Percentiles rank a stretch among this genome's conserved stretches.
Evolutionary conservation across 2,888 invertebrate genomes (phyloP).

Genomic region (Bhutanitis thaidina): DNA sequence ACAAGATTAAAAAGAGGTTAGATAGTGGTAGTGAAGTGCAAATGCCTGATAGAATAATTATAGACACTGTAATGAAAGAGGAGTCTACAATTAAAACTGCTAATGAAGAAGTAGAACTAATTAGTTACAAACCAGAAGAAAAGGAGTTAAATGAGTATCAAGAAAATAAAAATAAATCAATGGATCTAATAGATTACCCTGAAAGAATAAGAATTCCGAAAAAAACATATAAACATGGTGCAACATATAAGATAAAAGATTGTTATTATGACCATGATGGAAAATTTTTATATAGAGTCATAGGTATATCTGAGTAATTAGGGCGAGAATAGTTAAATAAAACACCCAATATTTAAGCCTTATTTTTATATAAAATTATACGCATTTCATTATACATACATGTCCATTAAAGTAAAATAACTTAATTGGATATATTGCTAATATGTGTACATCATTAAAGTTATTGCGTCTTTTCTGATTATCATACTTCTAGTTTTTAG

Average conservation of each 20-base stretch:
- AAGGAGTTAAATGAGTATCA: slow-evolving; percentile 38
- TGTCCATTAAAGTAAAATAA: slow-evolving; percentile 58
- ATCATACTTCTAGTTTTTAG: slow-evolving; percentile 19
- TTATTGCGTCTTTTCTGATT: slow-evolving; percentile 27
- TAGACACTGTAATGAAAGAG: slow-evolving; percentile 37
- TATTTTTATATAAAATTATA: slow-evolving; percentile 74
- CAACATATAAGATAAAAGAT: slow-evolving; percentile 87
- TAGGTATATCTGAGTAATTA: slow-evolving; percentile 78
- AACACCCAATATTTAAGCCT: slow-evolving; percentile 55
- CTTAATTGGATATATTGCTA: slow-evolving; percentile 33
- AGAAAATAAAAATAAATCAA: slow-evolving; percentile 36
- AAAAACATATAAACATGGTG: slow-evolving; percentile 80
- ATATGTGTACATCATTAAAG: slow-evolving; percentile 28
- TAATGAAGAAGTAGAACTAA: slow-evolving; percentile 43
- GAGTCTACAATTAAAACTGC: slow-evolving; percentile 21
- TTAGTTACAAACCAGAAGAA: slow-evolving; percentile 29
- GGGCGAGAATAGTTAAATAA: slow-evolving; percentile 42
- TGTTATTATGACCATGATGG: slow-evolving; percentile 91
- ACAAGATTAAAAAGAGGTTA: slow-evolving; percentile 51
- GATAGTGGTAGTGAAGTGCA: slow-evolving; percentile 50
- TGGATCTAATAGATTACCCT: slow-evolving; percentile 62
- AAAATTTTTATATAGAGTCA: slow-evolving; percentile 87
- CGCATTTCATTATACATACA: slow-evolving; percentile 63
- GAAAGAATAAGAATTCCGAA: slow-evolving; percentile 85
- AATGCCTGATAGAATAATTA: slow-evolving; percentile 54